Evolutionary conservation across 1,140 invertebrate species (phyloP).

Genomic region (Oncopeltus fasciatus): DNA sequence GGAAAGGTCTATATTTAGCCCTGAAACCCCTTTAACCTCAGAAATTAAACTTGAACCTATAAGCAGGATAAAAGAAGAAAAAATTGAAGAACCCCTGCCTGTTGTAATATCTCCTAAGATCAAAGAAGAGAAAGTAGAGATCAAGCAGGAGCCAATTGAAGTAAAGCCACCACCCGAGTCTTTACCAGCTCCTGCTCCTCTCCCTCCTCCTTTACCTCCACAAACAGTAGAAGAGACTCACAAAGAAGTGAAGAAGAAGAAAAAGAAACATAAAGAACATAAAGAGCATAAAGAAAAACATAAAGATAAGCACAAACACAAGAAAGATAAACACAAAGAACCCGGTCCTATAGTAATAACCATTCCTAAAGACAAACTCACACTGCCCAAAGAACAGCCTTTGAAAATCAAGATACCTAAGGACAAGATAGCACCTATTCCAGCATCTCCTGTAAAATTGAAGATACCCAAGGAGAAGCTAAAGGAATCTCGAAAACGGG

Average conservation of each 20-base stretch:
- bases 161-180: not conserved
- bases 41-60: not conserved
- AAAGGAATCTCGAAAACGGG: conserved; percentile 19
- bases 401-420: conserved; percentile 18
- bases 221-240: not conserved
- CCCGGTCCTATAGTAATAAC: conserved; percentile 19
- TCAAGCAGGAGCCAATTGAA: not conserved
- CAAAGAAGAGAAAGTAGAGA: not conserved
- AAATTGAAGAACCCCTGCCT: not conserved
- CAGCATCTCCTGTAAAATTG: conserved; percentile 9
- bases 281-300: conserved; percentile 17
- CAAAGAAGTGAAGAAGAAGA: conserved; percentile 12
- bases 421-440: conserved; percentile 13
- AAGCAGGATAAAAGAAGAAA: not conserved
- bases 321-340: conserved; percentile 17
- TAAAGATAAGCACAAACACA: conserved; percentile 20
- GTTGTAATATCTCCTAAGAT: not conserved
- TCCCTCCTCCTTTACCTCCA: not conserved
- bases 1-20: conserved; percentile 16
- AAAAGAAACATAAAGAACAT: conserved; percentile 16
- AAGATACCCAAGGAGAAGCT: conserved; percentile 20
- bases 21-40: conserved; percentile 7
- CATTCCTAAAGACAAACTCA: conserved; percentile 18
- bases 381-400: conserved; percentile 2
- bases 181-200: not conserved